phyloP scores from a whole-genome alignment of 2,888 invertebrate species.

The Sycophila texana region DNA sequence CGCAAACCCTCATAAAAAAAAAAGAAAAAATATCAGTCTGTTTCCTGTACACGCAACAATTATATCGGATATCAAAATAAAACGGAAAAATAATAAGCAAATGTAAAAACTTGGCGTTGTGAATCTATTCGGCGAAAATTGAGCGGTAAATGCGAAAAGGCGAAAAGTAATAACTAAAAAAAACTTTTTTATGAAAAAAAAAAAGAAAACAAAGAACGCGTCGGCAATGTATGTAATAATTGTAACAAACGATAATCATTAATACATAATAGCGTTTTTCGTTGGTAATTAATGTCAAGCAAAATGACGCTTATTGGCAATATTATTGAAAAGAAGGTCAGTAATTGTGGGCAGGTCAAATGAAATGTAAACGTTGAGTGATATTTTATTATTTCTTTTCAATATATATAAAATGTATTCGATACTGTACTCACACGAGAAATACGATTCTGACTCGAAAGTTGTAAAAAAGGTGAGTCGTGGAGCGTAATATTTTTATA shows the following conservation, averaged over 20 bases:
- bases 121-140: constrained; percentile 4
- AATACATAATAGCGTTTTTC: constrained; percentile 33
- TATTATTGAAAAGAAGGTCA: constrained; percentile 51
- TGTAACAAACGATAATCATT: constrained; percentile 48
- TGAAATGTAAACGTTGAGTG: constrained; percentile 46
- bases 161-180: constrained; percentile 32
- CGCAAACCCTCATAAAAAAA: constrained; percentile 16
- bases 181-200: constrained; percentile 35
- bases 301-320: constrained; percentile 53
- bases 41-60: constrained; percentile 24
- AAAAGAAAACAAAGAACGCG: constrained; percentile 12
- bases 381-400: constrained; percentile 50
- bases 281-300: constrained; percentile 34
- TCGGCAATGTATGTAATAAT: constrained; percentile 39
- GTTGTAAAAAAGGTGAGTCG: constrained; percentile 32
- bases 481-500: constrained; percentile 56
- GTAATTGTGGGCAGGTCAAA: constrained; percentile 34
- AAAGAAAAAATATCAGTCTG: constrained; percentile 42
- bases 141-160: constrained; percentile 26
- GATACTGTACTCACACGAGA: constrained; percentile 19
- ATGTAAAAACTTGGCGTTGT: constrained; percentile 28
- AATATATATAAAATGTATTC: constrained; percentile 49
- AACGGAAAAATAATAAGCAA: constrained; percentile 18
- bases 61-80: constrained; percentile 37
- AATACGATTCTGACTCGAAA: constrained; percentile 42